These are phyloP conservation scores for Sylvia borin DNA, from an alignment of 2,797 vertebrate species.

Conservation along the genomic window DNA sequence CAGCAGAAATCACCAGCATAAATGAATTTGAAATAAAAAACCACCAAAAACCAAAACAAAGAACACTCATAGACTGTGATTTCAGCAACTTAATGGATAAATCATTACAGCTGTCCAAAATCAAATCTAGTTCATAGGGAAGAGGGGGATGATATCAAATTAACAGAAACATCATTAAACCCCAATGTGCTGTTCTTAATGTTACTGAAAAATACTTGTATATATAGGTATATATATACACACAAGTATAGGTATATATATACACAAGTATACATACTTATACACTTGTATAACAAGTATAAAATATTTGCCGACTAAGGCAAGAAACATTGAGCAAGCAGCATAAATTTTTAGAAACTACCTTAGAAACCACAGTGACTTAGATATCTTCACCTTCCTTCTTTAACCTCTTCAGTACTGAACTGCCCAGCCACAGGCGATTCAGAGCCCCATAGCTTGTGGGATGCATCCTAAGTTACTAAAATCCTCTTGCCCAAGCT, in stretches of 20 bases:
- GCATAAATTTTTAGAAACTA: background rate
- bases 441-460: background rate
- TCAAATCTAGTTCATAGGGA: background rate
- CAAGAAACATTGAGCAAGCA: background rate
- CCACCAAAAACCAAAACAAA: too few relatives aligned
- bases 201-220: background rate
- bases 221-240: background rate
- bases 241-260: too few relatives aligned
- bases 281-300: too few relatives aligned
- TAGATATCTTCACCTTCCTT: background rate
- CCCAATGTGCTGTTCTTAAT: background rate
- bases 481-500: background rate
- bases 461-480: accelerated
- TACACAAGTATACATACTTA: too few relatives aligned
- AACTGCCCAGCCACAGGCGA: accelerated
- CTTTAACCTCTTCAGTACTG: background rate
- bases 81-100: background rate
- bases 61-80: background rate
- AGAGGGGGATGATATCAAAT: background rate
- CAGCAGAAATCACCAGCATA: background rate
- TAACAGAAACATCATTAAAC: background rate
- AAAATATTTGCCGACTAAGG: background rate
- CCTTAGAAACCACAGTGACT: background rate
- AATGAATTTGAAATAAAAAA: background rate
- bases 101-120: background rate